phyloP scores from a whole-genome alignment of 2,888 invertebrate species.

The Lutraria lutraria region DNA sequence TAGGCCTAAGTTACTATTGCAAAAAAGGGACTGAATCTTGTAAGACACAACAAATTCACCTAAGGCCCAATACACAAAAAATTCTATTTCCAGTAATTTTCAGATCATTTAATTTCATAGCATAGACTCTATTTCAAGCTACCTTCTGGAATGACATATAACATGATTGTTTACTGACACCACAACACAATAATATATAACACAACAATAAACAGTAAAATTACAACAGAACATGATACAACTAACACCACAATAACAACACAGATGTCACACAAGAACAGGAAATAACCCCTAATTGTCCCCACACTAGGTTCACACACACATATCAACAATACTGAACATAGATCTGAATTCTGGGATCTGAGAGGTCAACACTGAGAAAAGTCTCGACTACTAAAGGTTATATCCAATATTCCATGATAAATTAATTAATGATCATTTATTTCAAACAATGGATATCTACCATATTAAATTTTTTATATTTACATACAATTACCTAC shows the following conservation, averaged over 20 bases:
- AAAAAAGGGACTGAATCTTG: too few relatives aligned
- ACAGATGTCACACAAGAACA: neutral
- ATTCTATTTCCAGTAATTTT: too few relatives aligned
- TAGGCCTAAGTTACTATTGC: too few relatives aligned
- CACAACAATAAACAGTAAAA: neutral
- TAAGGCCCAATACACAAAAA: too few relatives aligned
- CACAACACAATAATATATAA: slow-evolving; percentile 2
- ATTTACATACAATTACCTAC: slow-evolving; percentile 28
- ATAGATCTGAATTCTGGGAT: neutral
- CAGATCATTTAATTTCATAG: too few relatives aligned
- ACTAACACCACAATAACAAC: too few relatives aligned
- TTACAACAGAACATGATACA: neutral
- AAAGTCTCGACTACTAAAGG: neutral
- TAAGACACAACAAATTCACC: too few relatives aligned
- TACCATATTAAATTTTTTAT: neutral
- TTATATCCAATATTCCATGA: neutral
- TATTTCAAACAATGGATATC: neutral
- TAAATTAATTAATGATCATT: neutral
- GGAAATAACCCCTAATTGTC: neutral
- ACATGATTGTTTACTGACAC: neutral
- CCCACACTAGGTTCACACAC: neutral
- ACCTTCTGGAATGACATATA: neutral
- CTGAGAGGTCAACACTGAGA: neutral
- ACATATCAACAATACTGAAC: neutral
- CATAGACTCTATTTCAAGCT: neutral